Conservation (phyloP, 2,888 invertebrate species). For the Drosophila limbata region DNA sequence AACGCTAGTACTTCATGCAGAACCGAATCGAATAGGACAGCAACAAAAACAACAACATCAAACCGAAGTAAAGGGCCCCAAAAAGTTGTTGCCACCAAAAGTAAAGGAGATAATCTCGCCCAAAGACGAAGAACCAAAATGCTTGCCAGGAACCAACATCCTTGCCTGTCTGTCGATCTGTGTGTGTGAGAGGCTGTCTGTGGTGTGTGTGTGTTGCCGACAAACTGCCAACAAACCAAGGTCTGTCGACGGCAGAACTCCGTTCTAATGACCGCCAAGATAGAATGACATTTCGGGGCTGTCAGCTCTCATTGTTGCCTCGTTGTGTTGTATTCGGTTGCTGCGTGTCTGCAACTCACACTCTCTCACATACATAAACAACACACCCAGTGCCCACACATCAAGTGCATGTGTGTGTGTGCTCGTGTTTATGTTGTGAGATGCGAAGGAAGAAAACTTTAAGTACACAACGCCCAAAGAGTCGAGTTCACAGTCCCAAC, state of each 20-base stretch:
- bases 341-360: slow-evolving; percentile 34
- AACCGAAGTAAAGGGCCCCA: slow-evolving; percentile 30
- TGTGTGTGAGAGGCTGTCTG: slow-evolving; percentile 5
- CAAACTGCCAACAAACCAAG: slow-evolving; percentile 61
- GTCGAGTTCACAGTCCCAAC: slow-evolving; percentile 47
- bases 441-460: slow-evolving; percentile 71
- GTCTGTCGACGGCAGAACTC: slow-evolving; percentile 64
- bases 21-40: slow-evolving; percentile 52
- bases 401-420: slow-evolving; percentile 27
- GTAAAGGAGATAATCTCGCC: slow-evolving; percentile 81
- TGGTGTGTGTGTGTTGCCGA: slow-evolving; percentile 29
- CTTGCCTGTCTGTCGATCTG: slow-evolving; percentile 28
- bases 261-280: slow-evolving; percentile 82
- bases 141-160: slow-evolving; percentile 69
- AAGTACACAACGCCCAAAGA: slow-evolving; percentile 70
- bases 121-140: slow-evolving; percentile 64
- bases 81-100: slow-evolving; percentile 80
- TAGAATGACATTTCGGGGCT: slow-evolving; percentile 82
- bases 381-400: slow-evolving; percentile 5
- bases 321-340: slow-evolving; percentile 56
- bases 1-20: slow-evolving; percentile 82
- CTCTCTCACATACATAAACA: slow-evolving; percentile 33
- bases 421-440: slow-evolving; percentile 43
- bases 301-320: slow-evolving; percentile 80
- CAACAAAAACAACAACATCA: slow-evolving; percentile 21